Conservation (phyloP, 2,888 invertebrate species). For the Nemapogon koenigi region DNA sequence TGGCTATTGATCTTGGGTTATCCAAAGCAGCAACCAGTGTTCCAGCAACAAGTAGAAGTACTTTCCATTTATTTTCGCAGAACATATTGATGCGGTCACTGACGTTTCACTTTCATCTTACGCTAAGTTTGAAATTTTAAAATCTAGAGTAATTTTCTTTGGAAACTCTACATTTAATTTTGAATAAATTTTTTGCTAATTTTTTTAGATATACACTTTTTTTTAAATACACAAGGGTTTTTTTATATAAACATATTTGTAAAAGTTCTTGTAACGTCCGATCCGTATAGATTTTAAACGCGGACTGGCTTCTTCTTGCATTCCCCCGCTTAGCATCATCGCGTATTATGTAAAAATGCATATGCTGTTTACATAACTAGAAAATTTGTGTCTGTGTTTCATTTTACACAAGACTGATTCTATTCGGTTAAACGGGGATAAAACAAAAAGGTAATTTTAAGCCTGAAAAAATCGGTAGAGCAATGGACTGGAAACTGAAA, state of each 20-base stretch:
- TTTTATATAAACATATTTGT: background rate
- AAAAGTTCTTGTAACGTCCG: slow-evolving; percentile 1
- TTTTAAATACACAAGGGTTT: slow-evolving; percentile 1
- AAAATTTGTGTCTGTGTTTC: no score
- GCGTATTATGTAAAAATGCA: slow-evolving; percentile 3
- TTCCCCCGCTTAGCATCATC: background rate
- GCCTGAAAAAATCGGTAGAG: no score
- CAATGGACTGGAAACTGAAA: no score
- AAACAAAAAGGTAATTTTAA: no score
- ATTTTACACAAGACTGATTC: no score
- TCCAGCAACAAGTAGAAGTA: slow-evolving; percentile 43
- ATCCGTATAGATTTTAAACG: background rate
- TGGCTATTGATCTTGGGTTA: slow-evolving; percentile 40
- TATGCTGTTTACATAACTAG: slow-evolving; percentile 5
- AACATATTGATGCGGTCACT: slow-evolving; percentile 57
- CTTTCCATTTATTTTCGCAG: slow-evolving; percentile 57
- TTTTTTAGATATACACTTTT: background rate
- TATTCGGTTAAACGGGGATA: no score
- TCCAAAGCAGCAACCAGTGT: slow-evolving; percentile 37
- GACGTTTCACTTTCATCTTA: slow-evolving; percentile 57
- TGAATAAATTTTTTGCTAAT: background rate
- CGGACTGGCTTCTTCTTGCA: background rate
- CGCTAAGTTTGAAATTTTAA: slow-evolving; percentile 6
- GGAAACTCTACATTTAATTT: slow-evolving; percentile 5
- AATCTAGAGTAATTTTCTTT: background rate